Base-by-base conservation (phyloP, 2,797 vertebrate genomes). In the Pseudochromis fuscus region DNA sequence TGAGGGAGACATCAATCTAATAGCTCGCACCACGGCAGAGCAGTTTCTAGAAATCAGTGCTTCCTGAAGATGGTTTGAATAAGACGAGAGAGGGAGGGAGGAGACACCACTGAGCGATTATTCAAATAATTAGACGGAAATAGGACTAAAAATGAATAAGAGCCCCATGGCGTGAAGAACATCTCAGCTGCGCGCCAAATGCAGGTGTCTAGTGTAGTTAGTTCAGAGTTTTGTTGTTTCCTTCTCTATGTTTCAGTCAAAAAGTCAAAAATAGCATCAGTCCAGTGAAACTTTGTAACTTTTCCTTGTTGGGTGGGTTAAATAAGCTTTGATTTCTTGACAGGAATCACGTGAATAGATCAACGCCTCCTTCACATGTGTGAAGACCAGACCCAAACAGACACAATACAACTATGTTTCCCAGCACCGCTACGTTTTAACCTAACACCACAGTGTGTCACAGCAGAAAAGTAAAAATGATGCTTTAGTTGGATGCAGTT, bases 1-100 rank as follows among this genome's bases (percentile, higher is more conserved):
- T 84, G 86, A 87, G 74, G 79, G 79, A 88, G 79, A 88, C 85
- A 90, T 93, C 90, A 92, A 81, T 91, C 85, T 87, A 82, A 90
- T 85, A 88, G 75, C 88, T 85, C 12, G 40, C 84, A 59, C 57
- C 75, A 30, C 16, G 13, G 77, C 55, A 78, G 63, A 88, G 77
- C 66, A 56, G 52, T 59, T 44, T 78, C 24, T 23, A 42, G 55
- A 83, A 81, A 65, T 67, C 76, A 74, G 49, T 74, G 77, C 46
- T 77, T 88, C 53, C 72, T 23, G 40, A 60, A 72, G 65, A 75
- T 42, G 51, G 61, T 77, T 68, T 84, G 66, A 88, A 69, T 79
- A 66, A 65, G 65, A 79, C 31, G 58, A 68, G 75, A 64, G 61
- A 46, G 48, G 45, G 64, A 76, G 52, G 61, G 53, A 72, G 62